These are phyloP conservation scores for Xylocampa areola DNA, from an alignment of 2,888 invertebrate species.

Conservation along the genomic window DNA sequence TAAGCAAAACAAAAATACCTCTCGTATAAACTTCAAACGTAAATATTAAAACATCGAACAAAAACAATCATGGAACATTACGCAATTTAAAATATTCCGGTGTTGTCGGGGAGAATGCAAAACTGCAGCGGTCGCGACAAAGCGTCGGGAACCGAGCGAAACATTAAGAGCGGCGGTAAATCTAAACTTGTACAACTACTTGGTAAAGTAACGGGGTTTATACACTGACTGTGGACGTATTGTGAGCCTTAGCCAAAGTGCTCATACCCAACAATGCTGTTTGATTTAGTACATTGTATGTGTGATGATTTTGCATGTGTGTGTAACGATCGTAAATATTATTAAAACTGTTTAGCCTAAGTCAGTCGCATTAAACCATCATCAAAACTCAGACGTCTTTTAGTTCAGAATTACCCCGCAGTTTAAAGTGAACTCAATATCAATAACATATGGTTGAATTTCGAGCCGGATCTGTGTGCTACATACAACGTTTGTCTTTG, in stretches of 20 bases:
- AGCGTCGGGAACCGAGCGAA: conserved; percentile 20
- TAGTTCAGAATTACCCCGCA: too few relatives aligned
- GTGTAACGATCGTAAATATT: too few relatives aligned
- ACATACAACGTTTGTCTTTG: too few relatives aligned
- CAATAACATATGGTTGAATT: too few relatives aligned
- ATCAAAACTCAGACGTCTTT: too few relatives aligned
- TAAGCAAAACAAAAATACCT: neutral
- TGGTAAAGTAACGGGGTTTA: conserved; percentile 5
- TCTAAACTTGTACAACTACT: conserved; percentile 48
- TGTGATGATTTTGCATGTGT: too few relatives aligned
- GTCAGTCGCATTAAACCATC: too few relatives aligned
- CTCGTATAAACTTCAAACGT: conserved; percentile 27
- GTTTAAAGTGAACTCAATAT: too few relatives aligned
- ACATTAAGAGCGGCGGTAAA: conserved; percentile 50
- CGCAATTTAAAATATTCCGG: conserved; percentile 34
- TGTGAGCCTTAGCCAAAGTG: neutral
- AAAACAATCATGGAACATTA: conserved; percentile 34
- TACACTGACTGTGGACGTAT: neutral
- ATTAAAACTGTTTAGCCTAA: too few relatives aligned
- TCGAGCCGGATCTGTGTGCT: too few relatives aligned
- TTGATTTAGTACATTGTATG: too few relatives aligned
- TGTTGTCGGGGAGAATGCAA: conserved; percentile 29
- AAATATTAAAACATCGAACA: conserved; percentile 23
- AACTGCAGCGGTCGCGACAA: conserved; percentile 41
- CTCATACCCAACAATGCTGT: too few relatives aligned